phyloP scores from a whole-genome alignment of 30 jellyfish, hydroid and myxozoan species.

The Hydractinia echinata region DNA sequence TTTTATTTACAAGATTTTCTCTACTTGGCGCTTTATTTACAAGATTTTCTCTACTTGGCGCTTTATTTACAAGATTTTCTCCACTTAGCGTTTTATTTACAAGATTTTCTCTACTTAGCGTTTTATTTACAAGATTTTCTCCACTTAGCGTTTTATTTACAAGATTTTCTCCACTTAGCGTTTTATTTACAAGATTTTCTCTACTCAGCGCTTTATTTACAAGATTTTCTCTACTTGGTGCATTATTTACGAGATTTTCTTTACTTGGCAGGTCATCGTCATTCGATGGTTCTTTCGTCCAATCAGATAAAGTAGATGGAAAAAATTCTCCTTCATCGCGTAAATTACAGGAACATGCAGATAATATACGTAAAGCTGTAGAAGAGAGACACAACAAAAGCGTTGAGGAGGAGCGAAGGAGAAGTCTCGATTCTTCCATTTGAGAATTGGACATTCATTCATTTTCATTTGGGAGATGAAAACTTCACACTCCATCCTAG shows the following conservation, averaged over 20 bases:
- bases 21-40: neutral
- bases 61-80: no score
- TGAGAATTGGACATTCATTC: no score
- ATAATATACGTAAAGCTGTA: conserved; percentile 66
- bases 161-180: neutral
- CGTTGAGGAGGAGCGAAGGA: conserved; percentile 40
- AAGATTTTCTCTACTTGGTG: neutral
- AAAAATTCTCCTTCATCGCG: conserved; percentile 18
- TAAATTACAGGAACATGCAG: conserved; percentile 65
- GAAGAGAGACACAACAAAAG: conserved; percentile 62
- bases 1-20: neutral
- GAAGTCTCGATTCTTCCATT: neutral
- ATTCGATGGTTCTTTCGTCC: conserved; percentile 31
- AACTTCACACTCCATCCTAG: no score
- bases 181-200: neutral
- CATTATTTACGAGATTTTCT: neutral
- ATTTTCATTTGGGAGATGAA: no score
- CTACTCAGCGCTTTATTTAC: neutral
- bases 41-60: no score
- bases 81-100: neutral
- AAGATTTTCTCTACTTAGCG: neutral
- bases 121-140: neutral
- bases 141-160: neutral
- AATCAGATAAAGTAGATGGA: conserved; percentile 3
- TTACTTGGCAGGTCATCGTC: conserved; percentile 1